Evolutionary conservation across 1,140 invertebrate species (phyloP), one percentile per base, ranked within the genome.

Genomic region (Reticulitermes speratus): DNA sequence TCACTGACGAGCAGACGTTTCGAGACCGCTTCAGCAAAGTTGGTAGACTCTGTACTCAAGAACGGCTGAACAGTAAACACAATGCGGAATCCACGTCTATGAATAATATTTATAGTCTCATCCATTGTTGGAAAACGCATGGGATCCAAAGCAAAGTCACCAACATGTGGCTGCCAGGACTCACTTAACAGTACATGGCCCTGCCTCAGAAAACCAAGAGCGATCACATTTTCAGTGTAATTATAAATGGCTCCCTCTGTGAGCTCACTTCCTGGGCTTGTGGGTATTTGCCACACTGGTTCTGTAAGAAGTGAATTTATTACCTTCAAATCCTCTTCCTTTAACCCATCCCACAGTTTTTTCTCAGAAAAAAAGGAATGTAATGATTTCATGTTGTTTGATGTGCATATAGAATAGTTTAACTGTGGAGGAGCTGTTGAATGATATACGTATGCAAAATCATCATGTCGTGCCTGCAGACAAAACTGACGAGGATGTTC

Each of bases 371-470:
- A 92, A n/a, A 93, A 93, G 0, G 93, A 94, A 89, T 97, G 96
- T 3, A 97, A 90, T 30, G 92, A 93, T 32, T 94, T 95, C 93
- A 97, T 96, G 87, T 97, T 96, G 86, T 93, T 92, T 0, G 95
- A 95, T 0, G 95, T 96, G 88, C 97, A 98, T 65, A 98, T 95
- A 59, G 96, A 96, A 88, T 98, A 98, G 86, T 96, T 96, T 87
- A 98, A 90, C 87, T 95, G 93, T 0, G 96, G 94, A 44, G 92
- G 88, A 8, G 92, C 90, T 0, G 94, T 94, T 23, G 94, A 87
- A 12, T 92, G 93, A 89, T 96, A 96, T 0, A 95, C 94, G 88
- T 94, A 97, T 1, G 95, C 95, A 89, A 97, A 96, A 32, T 94
- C 93, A 87, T 97, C 95, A 88, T 95, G 94, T 89, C 94, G 93